A percentile compares a stretch with the other conserved stretches of the same genome.
Conservation (phyloP, 2,888 invertebrate genomes). For the Scaptomyza flava region DNA sequence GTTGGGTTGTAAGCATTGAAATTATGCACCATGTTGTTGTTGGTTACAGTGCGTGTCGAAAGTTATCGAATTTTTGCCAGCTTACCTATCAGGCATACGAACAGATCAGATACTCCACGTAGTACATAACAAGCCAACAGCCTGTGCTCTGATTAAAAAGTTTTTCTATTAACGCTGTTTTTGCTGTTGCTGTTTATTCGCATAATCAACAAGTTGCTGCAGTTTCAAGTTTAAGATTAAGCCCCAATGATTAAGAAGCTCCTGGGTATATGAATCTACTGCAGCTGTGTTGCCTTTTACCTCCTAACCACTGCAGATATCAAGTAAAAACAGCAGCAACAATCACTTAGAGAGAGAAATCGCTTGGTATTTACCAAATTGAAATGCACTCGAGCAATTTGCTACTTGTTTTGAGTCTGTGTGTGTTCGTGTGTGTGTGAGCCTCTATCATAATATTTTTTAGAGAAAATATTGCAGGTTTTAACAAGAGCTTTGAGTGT, state of each 20-base stretch:
- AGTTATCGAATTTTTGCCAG: slow-evolving; percentile 48
- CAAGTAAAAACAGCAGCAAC: slow-evolving; percentile 21
- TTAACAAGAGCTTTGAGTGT: neutral
- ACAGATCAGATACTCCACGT: neutral
- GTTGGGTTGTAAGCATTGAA: slow-evolving; percentile 54
- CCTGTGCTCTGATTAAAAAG: slow-evolving; percentile 39
- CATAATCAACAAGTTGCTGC: slow-evolving; percentile 36
- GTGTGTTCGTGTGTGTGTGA: neutral
- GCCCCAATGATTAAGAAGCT: neutral
- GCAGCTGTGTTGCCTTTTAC: neutral
- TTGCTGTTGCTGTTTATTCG: neutral
- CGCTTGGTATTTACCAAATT: slow-evolving; percentile 33
- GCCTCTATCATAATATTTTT: neutral
- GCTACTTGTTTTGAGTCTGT: neutral
- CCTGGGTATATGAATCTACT: slow-evolving; percentile 12
- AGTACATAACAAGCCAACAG: slow-evolving; percentile 9
- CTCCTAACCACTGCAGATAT: slow-evolving; percentile 2
- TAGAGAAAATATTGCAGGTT: neutral
- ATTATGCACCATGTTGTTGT: slow-evolving; percentile 45
- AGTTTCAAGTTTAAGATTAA: slow-evolving; percentile 3
- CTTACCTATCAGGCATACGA: slow-evolving; percentile 20
- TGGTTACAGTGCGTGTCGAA: slow-evolving; percentile 32
- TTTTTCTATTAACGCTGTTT: slow-evolving; percentile 39
- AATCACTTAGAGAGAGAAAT: slow-evolving; percentile 31
- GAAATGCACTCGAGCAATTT: slow-evolving; percentile 32